phyloP scores from a whole-genome alignment of 2,113 vertebrate species.

The Barbus barbus region DNA sequence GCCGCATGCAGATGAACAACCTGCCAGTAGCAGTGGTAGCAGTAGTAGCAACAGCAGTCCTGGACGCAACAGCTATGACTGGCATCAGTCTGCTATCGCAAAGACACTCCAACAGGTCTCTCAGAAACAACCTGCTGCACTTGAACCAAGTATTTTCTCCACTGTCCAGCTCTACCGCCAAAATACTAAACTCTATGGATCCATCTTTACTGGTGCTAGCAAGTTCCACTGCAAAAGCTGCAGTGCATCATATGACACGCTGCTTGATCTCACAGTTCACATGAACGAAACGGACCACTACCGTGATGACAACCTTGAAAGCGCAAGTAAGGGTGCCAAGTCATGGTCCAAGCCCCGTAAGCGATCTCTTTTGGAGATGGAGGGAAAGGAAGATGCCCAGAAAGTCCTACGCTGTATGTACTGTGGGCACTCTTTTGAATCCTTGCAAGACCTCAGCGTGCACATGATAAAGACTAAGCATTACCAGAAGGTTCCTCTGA shows the following conservation, averaged over 20 bases:
- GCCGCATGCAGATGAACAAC: constrained; percentile 80
- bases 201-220: constrained; percentile 97
- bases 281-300: constrained; percentile 99
- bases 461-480: constrained; percentile 99
- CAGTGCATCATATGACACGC: constrained; percentile 94
- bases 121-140: constrained; percentile 76
- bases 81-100: constrained; percentile 97
- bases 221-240: constrained; percentile 99
- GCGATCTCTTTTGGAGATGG: constrained; percentile 97
- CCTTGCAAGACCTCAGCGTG: constrained; percentile 96
- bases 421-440: constrained; percentile 98
- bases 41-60: constrained; percentile 78
- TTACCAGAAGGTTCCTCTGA: constrained; percentile 99
- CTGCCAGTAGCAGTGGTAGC: constrained; percentile 89
- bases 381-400: constrained; percentile 97
- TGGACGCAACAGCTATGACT: constrained; percentile 86
- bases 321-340: constrained; percentile 85
- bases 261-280: constrained; percentile 97
- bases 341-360: constrained; percentile 99
- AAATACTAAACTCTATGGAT: constrained; percentile 94
- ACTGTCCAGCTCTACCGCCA: constrained; percentile 96
- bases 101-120: constrained; percentile 93
- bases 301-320: constrained; percentile 96
- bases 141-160: constrained; percentile 93
- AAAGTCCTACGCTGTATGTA: constrained; percentile 99